Conservation (phyloP, 2,113 vertebrate species). For the Lynx canadensis region DNA sequence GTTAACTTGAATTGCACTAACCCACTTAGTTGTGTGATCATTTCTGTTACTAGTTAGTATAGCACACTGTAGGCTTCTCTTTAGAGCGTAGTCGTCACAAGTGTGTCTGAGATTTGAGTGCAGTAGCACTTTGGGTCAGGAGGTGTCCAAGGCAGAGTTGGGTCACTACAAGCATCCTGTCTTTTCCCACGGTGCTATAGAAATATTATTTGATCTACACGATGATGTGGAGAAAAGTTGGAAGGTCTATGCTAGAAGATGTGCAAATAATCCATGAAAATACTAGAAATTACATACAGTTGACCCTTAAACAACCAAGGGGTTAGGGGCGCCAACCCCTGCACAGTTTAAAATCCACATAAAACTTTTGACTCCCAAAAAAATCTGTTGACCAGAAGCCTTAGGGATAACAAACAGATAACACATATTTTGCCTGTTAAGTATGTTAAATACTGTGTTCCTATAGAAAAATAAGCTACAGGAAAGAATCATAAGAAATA, state of each 20-base stretch:
- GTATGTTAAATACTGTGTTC: background rate
- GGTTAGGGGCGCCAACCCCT: background rate
- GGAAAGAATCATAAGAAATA: background rate
- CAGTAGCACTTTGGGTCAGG: rapidly evolving
- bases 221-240: background rate
- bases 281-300: background rate
- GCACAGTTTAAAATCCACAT: background rate
- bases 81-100: background rate
- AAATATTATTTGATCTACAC: background rate
- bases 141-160: background rate
- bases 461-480: background rate
- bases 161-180: background rate
- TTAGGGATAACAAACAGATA: background rate
- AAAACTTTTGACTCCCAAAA: background rate
- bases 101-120: background rate
- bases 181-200: background rate
- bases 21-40: background rate
- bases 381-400: background rate
- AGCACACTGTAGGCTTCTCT: background rate
- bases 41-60: background rate
- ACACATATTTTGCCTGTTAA: background rate
- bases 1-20: background rate
- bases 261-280: background rate
- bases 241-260: background rate
- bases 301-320: background rate